Evolutionary conservation across 2,888 invertebrate genomes (phyloP), one percentile per base, ranked within the genome.

Genomic region (Chrysomela aeneicollis): DNA sequence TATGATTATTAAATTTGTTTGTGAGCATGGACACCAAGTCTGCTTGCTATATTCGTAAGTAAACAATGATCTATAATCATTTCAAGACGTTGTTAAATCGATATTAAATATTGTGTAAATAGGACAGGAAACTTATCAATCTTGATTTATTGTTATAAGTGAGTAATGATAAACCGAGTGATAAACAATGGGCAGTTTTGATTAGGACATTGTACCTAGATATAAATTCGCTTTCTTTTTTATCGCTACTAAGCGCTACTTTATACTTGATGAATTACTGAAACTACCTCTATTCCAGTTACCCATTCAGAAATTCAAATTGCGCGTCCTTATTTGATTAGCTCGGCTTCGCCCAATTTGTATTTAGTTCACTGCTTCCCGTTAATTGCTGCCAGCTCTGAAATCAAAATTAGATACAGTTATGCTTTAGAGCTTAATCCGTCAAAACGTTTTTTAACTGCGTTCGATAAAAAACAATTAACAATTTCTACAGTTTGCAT

Each of bases 1-100:
- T 55, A 42, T 42, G 55, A 42, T 42, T 42, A 42, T 42, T 42
- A 42, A 42, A 42, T 42, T 42, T 15, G 42, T 15, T 42, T 42
- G 15, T 42, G 15, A n/a, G 42, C 3, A 3, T 12, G 8, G 15
- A 42, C 42, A 42, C 15, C 3, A 42, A 4, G 15, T 42, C 15
- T 42, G 42, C 15, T 15, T 42, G 42, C 15, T 15, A 4, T 42
- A 15, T 42, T 42, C 12, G 15, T 42, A n/a, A n/a, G 15, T 42
- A 15, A 15, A 42, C 42, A 42, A 42, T 42, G 15, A 42, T n/a
- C n/a, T 15, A 42, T 4, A 4, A 42, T 15, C 35, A 15, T 42
- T 42, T 8, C 42, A 42, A 42, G 15, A 42, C n/a, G 6, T 4
- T 12, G 12, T 15, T 42, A 15, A 42, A 42, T 42, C 15, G 15